Percentiles rank a stretch among this genome's conserved stretches.
These are phyloP conservation scores for Chiridota heheva DNA, from an alignment of 35 echinoderm and acorn worm genomes.

Conservation along the genomic window DNA sequence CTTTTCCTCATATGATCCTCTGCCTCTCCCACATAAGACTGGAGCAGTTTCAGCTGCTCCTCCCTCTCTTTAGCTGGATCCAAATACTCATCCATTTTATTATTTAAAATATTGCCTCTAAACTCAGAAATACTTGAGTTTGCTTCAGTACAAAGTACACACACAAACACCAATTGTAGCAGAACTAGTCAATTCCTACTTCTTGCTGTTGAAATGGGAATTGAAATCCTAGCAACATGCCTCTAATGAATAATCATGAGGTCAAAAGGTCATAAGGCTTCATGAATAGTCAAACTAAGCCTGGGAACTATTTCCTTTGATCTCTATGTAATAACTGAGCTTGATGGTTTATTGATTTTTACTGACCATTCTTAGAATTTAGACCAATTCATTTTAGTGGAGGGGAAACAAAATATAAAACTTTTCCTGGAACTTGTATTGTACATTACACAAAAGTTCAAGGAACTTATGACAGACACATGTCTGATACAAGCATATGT, in stretches of 20 bases:
- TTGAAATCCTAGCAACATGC: conserved; percentile 57
- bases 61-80: conserved; percentile 77
- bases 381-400: background rate
- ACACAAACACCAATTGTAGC: background rate
- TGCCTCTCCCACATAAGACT: conserved; percentile 93
- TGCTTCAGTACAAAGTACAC: background rate
- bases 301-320: too few species aligned
- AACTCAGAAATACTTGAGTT: background rate
- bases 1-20: conserved; percentile 96
- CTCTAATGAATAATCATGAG: conserved; percentile 54
- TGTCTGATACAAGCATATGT: too few species aligned
- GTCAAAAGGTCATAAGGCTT: background rate
- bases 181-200: background rate
- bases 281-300: too few species aligned
- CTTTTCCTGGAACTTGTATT: too few species aligned
- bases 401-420: background rate
- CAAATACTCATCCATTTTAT: conserved; percentile 85
- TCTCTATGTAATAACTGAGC: too few species aligned
- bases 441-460: too few species aligned
- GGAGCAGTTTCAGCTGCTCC: conserved; percentile 83
- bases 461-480: too few species aligned
- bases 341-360: too few species aligned
- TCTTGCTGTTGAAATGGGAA: background rate
- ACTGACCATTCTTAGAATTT: too few species aligned
- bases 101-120: background rate